phyloP scores from a whole-genome alignment of 1,140 invertebrate species.

The Cryptotermes secundus region DNA sequence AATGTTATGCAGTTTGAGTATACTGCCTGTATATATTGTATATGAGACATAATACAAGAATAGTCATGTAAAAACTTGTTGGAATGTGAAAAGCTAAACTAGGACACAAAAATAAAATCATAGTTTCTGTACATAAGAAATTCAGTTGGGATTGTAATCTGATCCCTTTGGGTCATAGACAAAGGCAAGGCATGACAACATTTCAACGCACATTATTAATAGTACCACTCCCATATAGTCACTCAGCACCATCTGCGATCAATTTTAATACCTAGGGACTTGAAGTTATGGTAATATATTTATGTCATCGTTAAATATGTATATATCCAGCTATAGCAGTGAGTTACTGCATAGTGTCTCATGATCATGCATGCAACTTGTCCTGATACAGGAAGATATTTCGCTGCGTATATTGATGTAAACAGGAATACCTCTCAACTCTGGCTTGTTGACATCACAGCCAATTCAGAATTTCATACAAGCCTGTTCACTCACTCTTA shows the following conservation, averaged over 20 bases:
- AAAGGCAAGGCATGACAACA: not conserved
- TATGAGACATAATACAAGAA: no score
- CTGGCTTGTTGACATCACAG: constrained; percentile 35
- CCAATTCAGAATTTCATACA: constrained; percentile 26
- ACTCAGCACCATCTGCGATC: not conserved
- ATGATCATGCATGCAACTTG: not conserved
- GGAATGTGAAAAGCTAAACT: no score
- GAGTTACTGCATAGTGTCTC: not conserved
- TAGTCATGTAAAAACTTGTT: no score
- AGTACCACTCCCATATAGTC: no score
- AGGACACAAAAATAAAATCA: no score
- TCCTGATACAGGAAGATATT: not conserved
- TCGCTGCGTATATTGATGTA: not conserved
- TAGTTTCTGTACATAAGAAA: no score
- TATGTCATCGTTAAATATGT: not conserved
- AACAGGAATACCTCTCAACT: constrained; percentile 37
- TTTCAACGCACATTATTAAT: not conserved
- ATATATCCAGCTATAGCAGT: not conserved
- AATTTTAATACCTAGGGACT: not conserved
- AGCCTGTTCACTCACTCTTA: not conserved
- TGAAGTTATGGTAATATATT: not conserved
- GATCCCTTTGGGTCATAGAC: no score
- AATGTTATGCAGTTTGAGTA: no score
- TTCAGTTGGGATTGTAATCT: no score
- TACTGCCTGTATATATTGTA: no score